phyloP scores from a whole-genome alignment of 2,113 vertebrate species.

The Oplegnathus fasciatus region DNA sequence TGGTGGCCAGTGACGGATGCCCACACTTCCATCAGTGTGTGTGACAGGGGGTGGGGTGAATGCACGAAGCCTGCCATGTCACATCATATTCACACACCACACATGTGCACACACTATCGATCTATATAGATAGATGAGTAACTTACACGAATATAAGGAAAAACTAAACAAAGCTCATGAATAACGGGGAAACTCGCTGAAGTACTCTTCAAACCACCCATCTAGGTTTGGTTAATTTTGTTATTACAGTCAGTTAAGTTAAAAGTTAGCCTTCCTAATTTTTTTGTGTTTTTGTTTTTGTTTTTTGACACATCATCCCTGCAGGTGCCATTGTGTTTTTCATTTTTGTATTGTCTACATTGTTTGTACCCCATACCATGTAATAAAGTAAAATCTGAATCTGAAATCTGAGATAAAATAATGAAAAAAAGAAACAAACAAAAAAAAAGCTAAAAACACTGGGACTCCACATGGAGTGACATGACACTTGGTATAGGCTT shows the following conservation, averaged over 20 bases:
- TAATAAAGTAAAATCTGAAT: background rate
- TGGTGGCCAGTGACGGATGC: constrained; percentile 23
- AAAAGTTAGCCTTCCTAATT: background rate
- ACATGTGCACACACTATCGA: constrained; percentile 11
- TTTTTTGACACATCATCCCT: background rate
- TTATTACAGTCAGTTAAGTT: background rate
- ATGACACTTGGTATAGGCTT: background rate
- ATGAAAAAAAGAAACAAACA: background rate
- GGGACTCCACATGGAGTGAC: background rate
- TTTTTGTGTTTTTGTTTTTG: background rate
- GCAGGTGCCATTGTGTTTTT: background rate
- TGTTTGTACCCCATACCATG: background rate
- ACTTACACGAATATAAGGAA: background rate
- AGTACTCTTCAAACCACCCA: background rate
- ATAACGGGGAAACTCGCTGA: background rate
- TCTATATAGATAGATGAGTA: background rate
- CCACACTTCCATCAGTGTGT: constrained; percentile 28
- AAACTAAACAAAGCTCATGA: background rate
- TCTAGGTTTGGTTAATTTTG: background rate
- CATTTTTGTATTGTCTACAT: background rate
- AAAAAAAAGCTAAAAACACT: background rate
- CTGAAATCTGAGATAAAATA: background rate
- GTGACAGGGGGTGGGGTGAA: background rate
- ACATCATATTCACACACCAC: constrained; percentile 43
- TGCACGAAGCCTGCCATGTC: constrained; percentile 53